Conservation (phyloP, 2,888 invertebrate species). For the Teinopalpus imperialis region DNA sequence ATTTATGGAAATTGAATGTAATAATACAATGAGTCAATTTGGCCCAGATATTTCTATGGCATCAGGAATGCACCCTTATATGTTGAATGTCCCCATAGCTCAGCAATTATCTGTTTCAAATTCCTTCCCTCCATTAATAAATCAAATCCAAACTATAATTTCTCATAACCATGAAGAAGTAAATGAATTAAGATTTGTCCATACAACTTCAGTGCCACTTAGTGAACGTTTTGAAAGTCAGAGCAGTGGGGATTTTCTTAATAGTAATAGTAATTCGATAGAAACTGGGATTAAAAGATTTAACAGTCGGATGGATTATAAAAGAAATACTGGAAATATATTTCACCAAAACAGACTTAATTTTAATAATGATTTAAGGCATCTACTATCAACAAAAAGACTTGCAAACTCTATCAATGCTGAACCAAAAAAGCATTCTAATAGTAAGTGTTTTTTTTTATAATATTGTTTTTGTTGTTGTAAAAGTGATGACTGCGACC, state of each 20-base stretch:
- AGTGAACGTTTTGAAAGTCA: constrained; percentile 25
- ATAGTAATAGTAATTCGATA: neutral
- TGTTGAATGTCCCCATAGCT: constrained; percentile 37
- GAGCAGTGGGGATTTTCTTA: neutral
- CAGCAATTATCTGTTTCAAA: constrained; percentile 29
- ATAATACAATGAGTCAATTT: neutral
- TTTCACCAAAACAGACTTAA: neutral
- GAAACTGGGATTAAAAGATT: neutral
- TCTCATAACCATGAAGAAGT: constrained; percentile 17
- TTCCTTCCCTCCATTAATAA: constrained; percentile 25
- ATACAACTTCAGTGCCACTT: constrained; percentile 29
- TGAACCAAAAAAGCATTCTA: neutral
- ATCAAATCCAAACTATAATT: constrained; percentile 29
- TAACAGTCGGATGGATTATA: neutral
- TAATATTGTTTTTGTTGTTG: no score
- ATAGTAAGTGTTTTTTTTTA: constrained; percentile 7
- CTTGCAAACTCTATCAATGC: neutral
- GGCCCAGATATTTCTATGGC: neutral
- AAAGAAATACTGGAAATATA: neutral
- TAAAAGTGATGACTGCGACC: no score
- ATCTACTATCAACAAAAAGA: constrained; percentile 14
- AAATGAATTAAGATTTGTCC: constrained; percentile 23
- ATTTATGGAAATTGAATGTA: neutral
- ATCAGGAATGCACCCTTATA: constrained; percentile 34
- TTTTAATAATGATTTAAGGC: constrained; percentile 7